Conservation (phyloP, 2,113 vertebrate species). For the Perca fluviatilis region DNA sequence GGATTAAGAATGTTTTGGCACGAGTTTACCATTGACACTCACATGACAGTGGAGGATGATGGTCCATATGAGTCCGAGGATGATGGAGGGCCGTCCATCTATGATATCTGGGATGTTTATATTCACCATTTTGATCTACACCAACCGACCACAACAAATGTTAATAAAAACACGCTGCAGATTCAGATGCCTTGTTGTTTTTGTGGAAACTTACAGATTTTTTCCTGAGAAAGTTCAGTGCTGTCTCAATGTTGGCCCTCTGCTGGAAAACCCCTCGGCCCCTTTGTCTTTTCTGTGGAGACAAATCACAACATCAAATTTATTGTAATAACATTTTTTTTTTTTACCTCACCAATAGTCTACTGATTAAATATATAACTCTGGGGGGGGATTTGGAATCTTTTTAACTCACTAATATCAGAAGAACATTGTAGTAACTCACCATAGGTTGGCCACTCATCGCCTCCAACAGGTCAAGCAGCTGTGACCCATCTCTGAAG, state of each 20-base stretch:
- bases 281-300: slow-evolving; percentile 89
- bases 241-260: slow-evolving; percentile 92
- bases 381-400: not conserved
- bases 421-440: slow-evolving; percentile 67
- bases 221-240: slow-evolving; percentile 90
- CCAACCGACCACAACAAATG: not conserved
- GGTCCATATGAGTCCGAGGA: slow-evolving; percentile 94
- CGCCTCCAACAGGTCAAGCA: slow-evolving; percentile 93
- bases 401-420: not conserved
- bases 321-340: not conserved
- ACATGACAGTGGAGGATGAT: slow-evolving; percentile 96
- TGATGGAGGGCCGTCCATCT: slow-evolving; percentile 93
- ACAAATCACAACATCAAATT: slow-evolving; percentile 9
- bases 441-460: slow-evolving; percentile 92
- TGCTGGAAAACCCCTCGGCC: slow-evolving; percentile 90
- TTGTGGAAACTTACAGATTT: slow-evolving; percentile 84
- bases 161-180: not conserved
- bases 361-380: not conserved
- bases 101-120: slow-evolving; percentile 94
- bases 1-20: not conserved
- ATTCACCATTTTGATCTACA: slow-evolving; percentile 93
- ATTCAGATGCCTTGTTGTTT: not conserved
- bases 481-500: slow-evolving; percentile 87
- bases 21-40: slow-evolving; percentile 68
- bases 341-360: not conserved